Percentiles rank a stretch among this genome's conserved stretches.
These are phyloP conservation scores for Augochlora pura DNA, from an alignment of 1,140 invertebrate genomes.

Conservation along the genomic window DNA sequence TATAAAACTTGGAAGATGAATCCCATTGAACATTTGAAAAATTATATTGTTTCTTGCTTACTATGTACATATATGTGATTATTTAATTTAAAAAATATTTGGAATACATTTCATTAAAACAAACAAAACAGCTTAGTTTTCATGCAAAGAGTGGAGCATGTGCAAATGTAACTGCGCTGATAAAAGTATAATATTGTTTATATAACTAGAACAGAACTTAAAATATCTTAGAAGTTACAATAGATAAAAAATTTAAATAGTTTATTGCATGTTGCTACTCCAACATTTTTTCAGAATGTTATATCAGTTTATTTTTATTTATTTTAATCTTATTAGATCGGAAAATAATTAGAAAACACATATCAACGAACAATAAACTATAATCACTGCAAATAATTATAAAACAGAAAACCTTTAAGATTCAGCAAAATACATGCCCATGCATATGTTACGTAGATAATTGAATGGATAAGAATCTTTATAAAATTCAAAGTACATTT, in stretches of 20 bases:
- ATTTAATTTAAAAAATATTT: too few species aligned
- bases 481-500: constrained; percentile 7
- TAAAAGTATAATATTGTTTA: not conserved
- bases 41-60: too few species aligned
- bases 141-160: not conserved
- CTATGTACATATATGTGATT: too few species aligned
- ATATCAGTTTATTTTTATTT: not conserved
- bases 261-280: not conserved
- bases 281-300: not conserved
- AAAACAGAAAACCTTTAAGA: not conserved
- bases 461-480: not conserved
- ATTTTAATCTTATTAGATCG: too few species aligned
- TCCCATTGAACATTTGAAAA: too few species aligned
- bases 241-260: not conserved
- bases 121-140: not conserved
- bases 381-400: not conserved
- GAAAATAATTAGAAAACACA: too few species aligned
- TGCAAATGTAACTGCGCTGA: not conserved
- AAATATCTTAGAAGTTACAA: not conserved
- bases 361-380: too few species aligned
- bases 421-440: constrained; percentile 15
- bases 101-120: not conserved
- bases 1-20: too few species aligned
- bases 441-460: constrained; percentile 4
- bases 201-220: not conserved